These are phyloP conservation scores for Laticauda laticaudata DNA, from an alignment of 2,113 vertebrate genomes.

Conservation along the genomic window DNA sequence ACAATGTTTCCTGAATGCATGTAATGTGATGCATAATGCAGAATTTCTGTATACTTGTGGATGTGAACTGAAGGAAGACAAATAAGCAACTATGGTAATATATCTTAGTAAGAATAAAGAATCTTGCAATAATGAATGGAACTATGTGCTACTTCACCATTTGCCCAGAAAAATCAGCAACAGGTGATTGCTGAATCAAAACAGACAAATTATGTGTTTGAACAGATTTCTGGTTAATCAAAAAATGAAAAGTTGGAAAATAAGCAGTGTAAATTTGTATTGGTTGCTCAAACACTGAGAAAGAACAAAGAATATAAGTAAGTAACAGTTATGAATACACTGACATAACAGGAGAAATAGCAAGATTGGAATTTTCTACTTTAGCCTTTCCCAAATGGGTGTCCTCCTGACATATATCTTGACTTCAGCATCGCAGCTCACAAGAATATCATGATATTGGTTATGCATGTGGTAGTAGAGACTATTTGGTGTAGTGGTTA, in stretches of 20 bases:
- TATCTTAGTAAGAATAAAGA: background rate
- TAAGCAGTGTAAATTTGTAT: background rate
- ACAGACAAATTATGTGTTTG: background rate
- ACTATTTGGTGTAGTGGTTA: background rate
- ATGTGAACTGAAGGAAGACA: background rate
- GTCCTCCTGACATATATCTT: background rate
- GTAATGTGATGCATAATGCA: background rate
- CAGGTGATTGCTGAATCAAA: background rate
- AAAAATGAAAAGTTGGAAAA: background rate
- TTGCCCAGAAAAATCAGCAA: background rate
- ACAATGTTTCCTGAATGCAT: background rate
- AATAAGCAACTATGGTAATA: background rate
- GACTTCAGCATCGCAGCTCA: background rate
- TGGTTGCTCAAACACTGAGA: background rate
- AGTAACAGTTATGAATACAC: background rate
- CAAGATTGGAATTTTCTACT: background rate
- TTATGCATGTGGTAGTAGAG: background rate
- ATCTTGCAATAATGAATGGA: background rate
- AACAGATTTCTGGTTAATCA: background rate
- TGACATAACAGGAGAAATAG: too few species aligned
- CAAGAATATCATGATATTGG: background rate
- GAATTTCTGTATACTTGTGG: background rate
- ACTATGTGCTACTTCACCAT: background rate
- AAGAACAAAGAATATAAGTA: background rate
- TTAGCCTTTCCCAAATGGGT: background rate